These are phyloP conservation scores for Paraescarpia echinospica DNA, from an alignment of 1,140 invertebrate species.

Conservation along the genomic window DNA sequence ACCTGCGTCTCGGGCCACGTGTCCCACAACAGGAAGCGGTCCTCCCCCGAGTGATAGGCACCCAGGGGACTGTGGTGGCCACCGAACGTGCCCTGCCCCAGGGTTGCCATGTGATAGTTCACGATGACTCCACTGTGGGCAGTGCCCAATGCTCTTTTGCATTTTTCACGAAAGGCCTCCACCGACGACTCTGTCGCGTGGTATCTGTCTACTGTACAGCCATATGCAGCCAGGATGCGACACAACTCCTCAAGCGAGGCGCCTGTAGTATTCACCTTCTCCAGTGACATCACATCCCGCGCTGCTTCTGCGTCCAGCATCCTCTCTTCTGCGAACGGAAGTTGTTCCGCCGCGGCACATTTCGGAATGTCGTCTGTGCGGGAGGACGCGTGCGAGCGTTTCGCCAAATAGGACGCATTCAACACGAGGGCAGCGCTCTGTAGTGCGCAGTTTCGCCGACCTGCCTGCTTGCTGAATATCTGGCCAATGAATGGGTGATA, in stretches of 20 bases:
- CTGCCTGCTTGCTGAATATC: slow-evolving; percentile 22
- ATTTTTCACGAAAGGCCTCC: slow-evolving; percentile 9
- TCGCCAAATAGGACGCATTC: not conserved
- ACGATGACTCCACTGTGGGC: slow-evolving; percentile 17
- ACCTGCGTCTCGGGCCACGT: slow-evolving; percentile 23
- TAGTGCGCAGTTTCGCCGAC: slow-evolving; percentile 11
- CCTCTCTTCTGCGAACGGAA: not conserved
- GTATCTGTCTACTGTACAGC: not conserved
- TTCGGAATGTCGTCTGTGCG: not conserved
- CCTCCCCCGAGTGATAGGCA: slow-evolving; percentile 18
- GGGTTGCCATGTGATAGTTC: slow-evolving; percentile 25
- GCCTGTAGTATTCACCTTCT: not conserved
- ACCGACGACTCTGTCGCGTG: slow-evolving; percentile 12
- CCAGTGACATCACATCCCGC: not conserved
- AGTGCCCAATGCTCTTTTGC: not conserved
- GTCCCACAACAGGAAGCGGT: slow-evolving; percentile 24
- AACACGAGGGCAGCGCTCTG: slow-evolving; percentile 1
- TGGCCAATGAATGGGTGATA: slow-evolving; percentile 17
- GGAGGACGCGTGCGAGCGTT: not conserved
- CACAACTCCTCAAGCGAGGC: not conserved
- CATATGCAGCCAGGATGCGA: not conserved
- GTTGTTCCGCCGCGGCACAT: not conserved
- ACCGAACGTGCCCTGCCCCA: slow-evolving; percentile 19
- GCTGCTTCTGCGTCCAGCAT: slow-evolving; percentile 9
- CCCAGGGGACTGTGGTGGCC: slow-evolving; percentile 28